Evolutionary conservation across 2,888 invertebrate species (phyloP).

Genomic region (Microctonus aethiopoides): DNA sequence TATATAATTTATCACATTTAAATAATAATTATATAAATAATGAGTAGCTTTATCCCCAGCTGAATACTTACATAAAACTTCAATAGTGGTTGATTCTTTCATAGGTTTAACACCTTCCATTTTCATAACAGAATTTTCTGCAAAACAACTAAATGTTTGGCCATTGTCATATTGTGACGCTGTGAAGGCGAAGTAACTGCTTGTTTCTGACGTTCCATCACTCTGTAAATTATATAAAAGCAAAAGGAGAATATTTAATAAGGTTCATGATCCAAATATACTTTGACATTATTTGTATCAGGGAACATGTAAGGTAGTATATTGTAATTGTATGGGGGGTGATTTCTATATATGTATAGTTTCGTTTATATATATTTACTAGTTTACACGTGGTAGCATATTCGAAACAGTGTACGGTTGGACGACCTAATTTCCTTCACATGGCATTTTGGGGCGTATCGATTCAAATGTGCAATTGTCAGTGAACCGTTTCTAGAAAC

Average conservation of each 20-base stretch:
- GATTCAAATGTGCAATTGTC: slow-evolving; percentile 32
- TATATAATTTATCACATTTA: background rate
- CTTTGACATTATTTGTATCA: background rate
- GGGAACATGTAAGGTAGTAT: too few species aligned
- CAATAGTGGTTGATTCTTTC: slow-evolving; percentile 77
- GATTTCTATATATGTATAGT: too few species aligned
- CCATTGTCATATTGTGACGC: slow-evolving; percentile 86
- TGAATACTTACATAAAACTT: slow-evolving; percentile 85
- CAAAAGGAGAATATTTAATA: too few species aligned
- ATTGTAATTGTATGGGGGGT: too few species aligned
- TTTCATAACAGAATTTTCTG: slow-evolving; percentile 83
- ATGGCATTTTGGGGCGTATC: slow-evolving; percentile 26
- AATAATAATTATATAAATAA: background rate
- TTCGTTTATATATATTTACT: background rate
- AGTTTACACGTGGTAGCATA: background rate
- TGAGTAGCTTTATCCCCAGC: background rate
- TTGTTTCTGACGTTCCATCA: slow-evolving; percentile 85
- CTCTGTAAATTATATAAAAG: slow-evolving; percentile 69
- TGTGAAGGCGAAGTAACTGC: slow-evolving; percentile 81
- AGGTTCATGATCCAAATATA: too few species aligned
- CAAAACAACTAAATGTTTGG: slow-evolving; percentile 81
- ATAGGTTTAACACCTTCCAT: slow-evolving; percentile 81
- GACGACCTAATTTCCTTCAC: slow-evolving; percentile 18
- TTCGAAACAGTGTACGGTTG: background rate
- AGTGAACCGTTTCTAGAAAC: slow-evolving; percentile 26